A percentile compares a stretch with the other conserved stretches of the same genome.
Evolutionary conservation across 2,888 invertebrate species (phyloP).

Genomic region (Mimachlamys varia): DNA sequence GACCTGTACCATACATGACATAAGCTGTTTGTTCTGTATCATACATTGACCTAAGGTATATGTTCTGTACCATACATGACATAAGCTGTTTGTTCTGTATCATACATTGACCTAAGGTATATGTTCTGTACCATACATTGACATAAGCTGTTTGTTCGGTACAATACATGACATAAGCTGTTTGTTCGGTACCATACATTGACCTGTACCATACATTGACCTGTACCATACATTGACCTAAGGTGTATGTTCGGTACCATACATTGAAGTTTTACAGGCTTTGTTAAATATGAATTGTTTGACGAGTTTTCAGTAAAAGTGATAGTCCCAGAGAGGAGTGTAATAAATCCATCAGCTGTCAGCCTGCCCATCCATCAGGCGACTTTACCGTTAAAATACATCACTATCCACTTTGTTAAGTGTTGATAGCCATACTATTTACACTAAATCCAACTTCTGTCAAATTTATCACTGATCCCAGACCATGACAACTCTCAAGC

Average conservation of each 20-base stretch:
- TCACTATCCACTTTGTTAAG: conserved; percentile 14
- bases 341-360: not conserved
- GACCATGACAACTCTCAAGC: not conserved
- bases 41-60: no score
- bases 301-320: not conserved
- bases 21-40: no score
- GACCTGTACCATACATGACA: no score
- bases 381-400: not conserved
- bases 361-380: not conserved
- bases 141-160: no score
- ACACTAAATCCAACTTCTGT: not conserved
- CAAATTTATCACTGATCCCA: not conserved
- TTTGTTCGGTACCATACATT: no score
- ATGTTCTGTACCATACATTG: no score
- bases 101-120: no score
- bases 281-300: not conserved
- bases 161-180: no score
- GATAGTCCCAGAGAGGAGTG: not conserved
- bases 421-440: conserved; percentile 32
- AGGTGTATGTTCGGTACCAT: not conserved
- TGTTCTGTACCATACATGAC: no score
- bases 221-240: no score
- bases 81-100: no score
- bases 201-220: no score
- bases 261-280: not conserved